A percentile compares a stretch with the other conserved stretches of the same genome.
These are phyloP conservation scores for Xenopus laevis DNA, from an alignment of 2,113 vertebrate species.

Conservation along the genomic window DNA sequence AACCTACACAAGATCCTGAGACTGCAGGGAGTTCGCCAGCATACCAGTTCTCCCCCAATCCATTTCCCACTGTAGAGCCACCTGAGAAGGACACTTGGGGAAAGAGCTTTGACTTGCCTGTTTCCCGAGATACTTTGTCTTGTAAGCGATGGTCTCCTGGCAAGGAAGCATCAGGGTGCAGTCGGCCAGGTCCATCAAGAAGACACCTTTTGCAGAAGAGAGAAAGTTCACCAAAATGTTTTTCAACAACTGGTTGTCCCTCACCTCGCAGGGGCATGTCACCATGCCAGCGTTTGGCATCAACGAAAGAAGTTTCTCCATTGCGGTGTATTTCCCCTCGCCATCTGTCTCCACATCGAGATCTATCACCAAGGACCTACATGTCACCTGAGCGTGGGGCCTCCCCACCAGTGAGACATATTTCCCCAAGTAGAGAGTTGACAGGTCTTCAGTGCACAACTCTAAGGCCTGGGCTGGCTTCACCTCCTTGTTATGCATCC, in stretches of 20 bases:
- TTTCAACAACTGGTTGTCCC: constrained; percentile 55
- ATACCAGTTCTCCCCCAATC: constrained; percentile 50
- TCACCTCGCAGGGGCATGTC: constrained; percentile 60
- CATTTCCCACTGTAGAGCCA: constrained; percentile 3
- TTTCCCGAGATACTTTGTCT: constrained; percentile 63
- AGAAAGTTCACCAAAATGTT: constrained; percentile 61
- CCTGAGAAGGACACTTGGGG: constrained; percentile 50
- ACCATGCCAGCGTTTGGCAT: constrained; percentile 64
- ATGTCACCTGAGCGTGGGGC: constrained; percentile 61
- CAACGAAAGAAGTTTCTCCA: constrained; percentile 58
- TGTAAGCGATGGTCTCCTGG: constrained; percentile 72
- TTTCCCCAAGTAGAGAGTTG: constrained; percentile 63
- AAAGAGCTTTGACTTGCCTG: constrained; percentile 46
- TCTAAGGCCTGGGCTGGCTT: constrained; percentile 61
- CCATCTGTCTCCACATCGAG: constrained; percentile 72
- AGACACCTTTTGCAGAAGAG: constrained; percentile 67
- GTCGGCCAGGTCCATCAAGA: constrained; percentile 64
- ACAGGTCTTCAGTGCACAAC: constrained; percentile 60
- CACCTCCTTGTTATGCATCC: constrained; percentile 53
- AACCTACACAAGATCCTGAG: constrained; percentile 47
- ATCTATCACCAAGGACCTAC: constrained; percentile 58
- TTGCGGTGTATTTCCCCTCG: constrained; percentile 68
- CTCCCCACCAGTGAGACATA: constrained; percentile 61
- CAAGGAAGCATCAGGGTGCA: constrained; percentile 66
- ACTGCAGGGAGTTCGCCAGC: constrained; percentile 52